A percentile compares a stretch with the other conserved stretches of the same genome.
These are phyloP conservation scores for Acronicta leporina DNA, from an alignment of 2,888 invertebrate species.

Conservation along the genomic window DNA sequence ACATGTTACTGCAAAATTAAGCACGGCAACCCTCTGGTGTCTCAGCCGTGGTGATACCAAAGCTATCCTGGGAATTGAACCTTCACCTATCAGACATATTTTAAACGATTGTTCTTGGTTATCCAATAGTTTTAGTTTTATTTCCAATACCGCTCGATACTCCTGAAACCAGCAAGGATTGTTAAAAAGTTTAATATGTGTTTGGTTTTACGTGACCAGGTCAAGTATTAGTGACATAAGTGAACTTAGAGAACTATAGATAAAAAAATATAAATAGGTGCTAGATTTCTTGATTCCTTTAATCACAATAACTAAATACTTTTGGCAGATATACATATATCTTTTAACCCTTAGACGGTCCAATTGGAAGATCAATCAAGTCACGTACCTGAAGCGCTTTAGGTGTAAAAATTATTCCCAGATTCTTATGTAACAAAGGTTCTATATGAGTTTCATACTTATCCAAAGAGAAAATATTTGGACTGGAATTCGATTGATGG, in stretches of 20 bases:
- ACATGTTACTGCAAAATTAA: constrained; percentile 81
- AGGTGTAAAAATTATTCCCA: constrained; percentile 80
- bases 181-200: too few relatives aligned
- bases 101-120: constrained; percentile 79
- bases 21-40: constrained; percentile 66
- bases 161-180: constrained; percentile 66
- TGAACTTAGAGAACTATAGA: too few relatives aligned
- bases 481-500: constrained; percentile 75
- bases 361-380: not conserved
- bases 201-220: too few relatives aligned
- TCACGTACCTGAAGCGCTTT: constrained; percentile 73
- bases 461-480: constrained; percentile 78
- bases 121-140: constrained; percentile 78
- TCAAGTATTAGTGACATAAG: too few relatives aligned
- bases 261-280: too few relatives aligned
- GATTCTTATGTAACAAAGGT: constrained; percentile 78
- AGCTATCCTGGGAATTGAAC: constrained; percentile 80
- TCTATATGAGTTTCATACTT: constrained; percentile 82
- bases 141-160: constrained; percentile 82
- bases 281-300: too few relatives aligned
- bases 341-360: not conserved
- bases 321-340: too few relatives aligned
- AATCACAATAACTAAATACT: not conserved
- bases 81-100: constrained; percentile 83
- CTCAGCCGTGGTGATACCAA: constrained; percentile 69